Evolutionary conservation across 1,140 invertebrate genomes (phyloP).

Genomic region (Popillia japonica): DNA sequence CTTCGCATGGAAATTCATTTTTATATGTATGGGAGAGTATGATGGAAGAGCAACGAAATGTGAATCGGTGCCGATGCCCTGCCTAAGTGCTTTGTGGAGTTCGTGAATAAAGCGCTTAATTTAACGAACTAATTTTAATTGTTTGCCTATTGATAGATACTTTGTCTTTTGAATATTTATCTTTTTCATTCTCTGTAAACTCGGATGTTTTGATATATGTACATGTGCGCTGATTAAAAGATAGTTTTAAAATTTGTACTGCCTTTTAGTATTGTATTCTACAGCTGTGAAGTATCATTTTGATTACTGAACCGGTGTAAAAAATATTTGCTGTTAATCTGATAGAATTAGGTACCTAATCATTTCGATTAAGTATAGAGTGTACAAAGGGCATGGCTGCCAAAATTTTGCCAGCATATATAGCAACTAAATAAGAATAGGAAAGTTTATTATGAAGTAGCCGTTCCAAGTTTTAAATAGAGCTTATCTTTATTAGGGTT

Average conservation of each 20-base stretch:
- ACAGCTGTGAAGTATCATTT: no score
- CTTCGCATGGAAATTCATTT: conserved; percentile 21
- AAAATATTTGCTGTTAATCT: no score
- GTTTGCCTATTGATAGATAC: background rate
- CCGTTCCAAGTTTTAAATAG: no score
- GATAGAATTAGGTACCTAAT: no score
- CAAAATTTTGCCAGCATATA: no score
- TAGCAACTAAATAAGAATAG: no score
- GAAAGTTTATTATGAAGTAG: no score
- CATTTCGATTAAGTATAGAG: no score
- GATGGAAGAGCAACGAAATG: background rate
- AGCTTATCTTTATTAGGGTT: no score
- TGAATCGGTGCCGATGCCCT: background rate
- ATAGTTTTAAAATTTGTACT: background rate
- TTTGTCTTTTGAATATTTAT: background rate
- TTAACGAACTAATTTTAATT: conserved; percentile 31
- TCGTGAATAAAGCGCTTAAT: conserved; percentile 15
- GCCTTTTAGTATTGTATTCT: no score
- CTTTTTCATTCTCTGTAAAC: background rate
- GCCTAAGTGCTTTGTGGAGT: background rate
- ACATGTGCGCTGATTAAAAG: background rate
- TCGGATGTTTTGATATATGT: background rate
- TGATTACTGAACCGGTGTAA: no score
- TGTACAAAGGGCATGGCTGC: no score
- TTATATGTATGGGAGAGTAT: background rate